Evolutionary conservation across 2,113 vertebrate genomes (phyloP).

Genomic region (Leptosomus discolor): DNA sequence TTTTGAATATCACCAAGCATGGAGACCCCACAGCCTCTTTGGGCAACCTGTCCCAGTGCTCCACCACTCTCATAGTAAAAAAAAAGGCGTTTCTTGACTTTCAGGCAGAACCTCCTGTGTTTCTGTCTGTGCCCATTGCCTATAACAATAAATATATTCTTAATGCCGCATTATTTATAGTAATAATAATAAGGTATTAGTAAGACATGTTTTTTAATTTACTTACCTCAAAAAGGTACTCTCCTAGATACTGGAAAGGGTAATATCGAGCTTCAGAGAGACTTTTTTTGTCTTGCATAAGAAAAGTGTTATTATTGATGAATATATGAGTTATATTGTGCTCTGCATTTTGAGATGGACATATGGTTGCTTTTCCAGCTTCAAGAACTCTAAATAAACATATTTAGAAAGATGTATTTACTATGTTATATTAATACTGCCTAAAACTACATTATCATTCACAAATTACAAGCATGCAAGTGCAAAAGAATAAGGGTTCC

Average conservation of each 20-base stretch:
- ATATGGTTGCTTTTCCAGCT: conserved; percentile 86
- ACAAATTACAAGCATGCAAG: background rate
- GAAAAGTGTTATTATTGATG: conserved; percentile 54
- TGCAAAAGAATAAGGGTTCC: background rate
- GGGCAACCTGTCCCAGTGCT: background rate
- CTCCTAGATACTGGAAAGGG: conserved; percentile 81
- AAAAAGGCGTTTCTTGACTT: background rate
- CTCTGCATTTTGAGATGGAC: conserved; percentile 58
- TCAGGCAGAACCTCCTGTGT: background rate
- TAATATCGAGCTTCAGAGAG: conserved; percentile 70
- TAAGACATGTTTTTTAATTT: background rate
- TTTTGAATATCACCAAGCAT: background rate
- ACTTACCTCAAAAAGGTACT: conserved; percentile 90
- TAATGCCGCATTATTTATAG: background rate
- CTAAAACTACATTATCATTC: background rate
- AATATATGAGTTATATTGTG: conserved; percentile 85
- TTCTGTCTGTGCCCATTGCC: background rate
- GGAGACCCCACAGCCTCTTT: background rate
- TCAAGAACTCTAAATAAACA: conserved; percentile 82
- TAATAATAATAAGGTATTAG: too few relatives aligned
- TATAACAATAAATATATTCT: too few relatives aligned
- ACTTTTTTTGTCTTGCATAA: conserved; percentile 22
- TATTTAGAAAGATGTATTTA: conserved; percentile 4
- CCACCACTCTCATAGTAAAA: background rate
- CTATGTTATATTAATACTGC: background rate